Evolutionary conservation across 1,140 invertebrate species (phyloP).

Genomic region (Archivesica marissinica): DNA sequence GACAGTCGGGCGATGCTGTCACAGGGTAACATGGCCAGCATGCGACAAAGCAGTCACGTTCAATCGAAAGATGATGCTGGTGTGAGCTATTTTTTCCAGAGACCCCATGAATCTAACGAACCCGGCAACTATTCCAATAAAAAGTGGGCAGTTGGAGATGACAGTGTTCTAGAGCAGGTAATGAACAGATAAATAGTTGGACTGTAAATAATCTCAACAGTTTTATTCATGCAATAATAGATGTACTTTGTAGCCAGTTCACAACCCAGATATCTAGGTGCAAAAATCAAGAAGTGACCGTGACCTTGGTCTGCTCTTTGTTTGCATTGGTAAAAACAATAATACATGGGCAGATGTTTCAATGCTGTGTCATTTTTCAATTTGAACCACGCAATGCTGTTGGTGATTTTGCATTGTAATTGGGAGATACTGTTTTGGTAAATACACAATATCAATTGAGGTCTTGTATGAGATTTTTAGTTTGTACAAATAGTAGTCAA

Average conservation of each 20-base stretch:
- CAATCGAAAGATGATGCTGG: constrained; percentile 93
- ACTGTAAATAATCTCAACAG: too few relatives aligned
- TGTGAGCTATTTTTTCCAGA: constrained; percentile 94
- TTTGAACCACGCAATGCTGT: too few relatives aligned
- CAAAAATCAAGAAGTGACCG: constrained; percentile 8
- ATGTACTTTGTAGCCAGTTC: too few relatives aligned
- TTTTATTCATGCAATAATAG: too few relatives aligned
- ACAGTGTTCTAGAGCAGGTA: constrained; percentile 89
- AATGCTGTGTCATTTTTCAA: constrained; percentile 5
- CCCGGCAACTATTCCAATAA: constrained; percentile 86
- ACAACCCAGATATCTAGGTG: constrained; percentile 17
- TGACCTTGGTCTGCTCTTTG: constrained; percentile 82
- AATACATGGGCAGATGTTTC: not conserved
- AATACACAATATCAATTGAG: too few relatives aligned
- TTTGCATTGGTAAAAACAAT: not conserved
- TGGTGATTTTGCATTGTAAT: too few relatives aligned
- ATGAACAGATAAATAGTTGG: not conserved
- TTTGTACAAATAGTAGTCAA: too few relatives aligned
- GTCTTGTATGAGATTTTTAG: too few relatives aligned
- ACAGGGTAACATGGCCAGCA: constrained; percentile 68
- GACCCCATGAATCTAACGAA: constrained; percentile 90
- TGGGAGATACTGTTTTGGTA: too few relatives aligned
- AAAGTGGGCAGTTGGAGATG: constrained; percentile 92
- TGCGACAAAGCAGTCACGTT: constrained; percentile 64
- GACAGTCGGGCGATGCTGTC: constrained; percentile 77